These are phyloP conservation scores for Stomorhina lunata DNA, from an alignment of 2,888 invertebrate genomes.

Conservation along the genomic window DNA sequence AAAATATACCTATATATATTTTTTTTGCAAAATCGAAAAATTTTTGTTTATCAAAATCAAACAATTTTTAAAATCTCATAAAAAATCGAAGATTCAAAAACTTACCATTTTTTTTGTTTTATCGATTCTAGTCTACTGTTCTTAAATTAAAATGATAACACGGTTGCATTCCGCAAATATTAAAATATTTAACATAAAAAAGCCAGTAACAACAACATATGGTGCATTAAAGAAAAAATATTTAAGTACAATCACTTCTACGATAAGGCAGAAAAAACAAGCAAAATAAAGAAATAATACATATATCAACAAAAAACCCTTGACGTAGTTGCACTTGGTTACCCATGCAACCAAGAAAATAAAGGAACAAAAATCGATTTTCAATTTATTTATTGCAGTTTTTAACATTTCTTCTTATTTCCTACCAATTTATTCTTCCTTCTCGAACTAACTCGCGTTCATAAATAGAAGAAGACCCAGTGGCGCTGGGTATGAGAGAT, in stretches of 20 bases:
- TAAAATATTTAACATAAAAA: slow-evolving; percentile 10
- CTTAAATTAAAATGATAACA: slow-evolving; percentile 1
- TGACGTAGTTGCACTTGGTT: slow-evolving; percentile 38
- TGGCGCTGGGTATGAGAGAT: neutral
- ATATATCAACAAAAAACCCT: slow-evolving; percentile 24
- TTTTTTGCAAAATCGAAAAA: no score
- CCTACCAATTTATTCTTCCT: slow-evolving; percentile 17
- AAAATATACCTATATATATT: no score
- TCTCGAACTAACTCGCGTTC: neutral
- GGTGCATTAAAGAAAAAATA: slow-evolving; percentile 21
- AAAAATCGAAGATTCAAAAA: no score
- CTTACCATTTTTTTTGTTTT: no score
- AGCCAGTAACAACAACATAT: slow-evolving; percentile 15
- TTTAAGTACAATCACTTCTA: slow-evolving; percentile 14
- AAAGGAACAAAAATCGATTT: slow-evolving; percentile 67
- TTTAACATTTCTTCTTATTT: slow-evolving; percentile 26
- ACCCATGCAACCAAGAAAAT: slow-evolving; percentile 43
- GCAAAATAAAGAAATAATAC: neutral
- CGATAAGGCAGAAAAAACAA: neutral
- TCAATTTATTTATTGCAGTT: slow-evolving; percentile 68
- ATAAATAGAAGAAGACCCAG: neutral
- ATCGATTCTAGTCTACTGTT: no score
- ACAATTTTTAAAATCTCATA: no score
- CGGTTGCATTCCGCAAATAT: neutral
- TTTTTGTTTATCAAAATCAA: no score